Conservation (phyloP, 2,888 invertebrate species). For the Drosophila rubida region DNA sequence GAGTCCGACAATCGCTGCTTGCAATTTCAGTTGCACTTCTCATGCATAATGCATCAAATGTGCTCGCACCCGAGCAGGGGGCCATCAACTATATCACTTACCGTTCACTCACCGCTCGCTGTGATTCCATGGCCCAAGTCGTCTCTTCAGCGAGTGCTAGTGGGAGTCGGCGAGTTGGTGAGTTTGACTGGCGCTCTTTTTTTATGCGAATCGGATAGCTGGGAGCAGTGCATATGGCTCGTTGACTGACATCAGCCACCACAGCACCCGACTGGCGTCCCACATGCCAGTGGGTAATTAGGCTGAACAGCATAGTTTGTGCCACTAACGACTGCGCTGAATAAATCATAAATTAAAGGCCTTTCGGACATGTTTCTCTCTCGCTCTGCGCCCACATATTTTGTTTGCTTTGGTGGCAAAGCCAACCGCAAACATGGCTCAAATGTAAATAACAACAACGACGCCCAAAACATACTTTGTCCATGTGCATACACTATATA, state of each 20-base stretch:
- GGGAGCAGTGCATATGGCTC: conserved; percentile 24
- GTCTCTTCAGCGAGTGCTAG: neutral
- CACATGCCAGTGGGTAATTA: conserved; percentile 62
- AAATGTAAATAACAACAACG: conserved; percentile 59
- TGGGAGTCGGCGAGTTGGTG: neutral
- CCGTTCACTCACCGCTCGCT: conserved; percentile 40
- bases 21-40: conserved; percentile 43
- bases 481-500: conserved; percentile 5
- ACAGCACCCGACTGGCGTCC: neutral
- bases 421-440: conserved; percentile 62
- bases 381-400: conserved; percentile 20
- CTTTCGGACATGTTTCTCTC: conserved; percentile 17
- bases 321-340: conserved; percentile 63
- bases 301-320: conserved; percentile 49
- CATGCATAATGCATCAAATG: conserved; percentile 71
- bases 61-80: conserved; percentile 24
- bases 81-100: conserved; percentile 63
- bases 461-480: neutral
- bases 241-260: conserved; percentile 25
- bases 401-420: conserved; percentile 39
- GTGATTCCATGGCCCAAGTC: conserved; percentile 36
- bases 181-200: conserved; percentile 31
- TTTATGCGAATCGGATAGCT: conserved; percentile 24
- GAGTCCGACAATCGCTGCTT: conserved; percentile 51
- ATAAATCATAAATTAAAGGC: conserved; percentile 69